Evolutionary conservation across 2,797 vertebrate species (phyloP).

Genomic region (Diplodus sargus): DNA sequence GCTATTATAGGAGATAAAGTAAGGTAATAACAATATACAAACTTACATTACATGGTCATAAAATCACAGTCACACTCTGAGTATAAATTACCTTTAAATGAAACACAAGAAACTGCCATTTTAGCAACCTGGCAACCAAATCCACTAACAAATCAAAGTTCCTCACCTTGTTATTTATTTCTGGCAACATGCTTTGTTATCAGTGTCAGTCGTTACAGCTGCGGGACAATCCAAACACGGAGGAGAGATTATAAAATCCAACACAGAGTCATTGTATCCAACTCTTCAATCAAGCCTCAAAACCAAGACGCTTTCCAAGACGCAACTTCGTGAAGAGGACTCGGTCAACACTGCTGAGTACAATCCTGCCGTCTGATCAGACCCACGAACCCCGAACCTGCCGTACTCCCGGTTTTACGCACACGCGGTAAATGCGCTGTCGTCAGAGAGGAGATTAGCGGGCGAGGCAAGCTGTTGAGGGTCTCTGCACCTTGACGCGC

Average conservation of each 20-base stretch:
- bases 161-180: slow-evolving; percentile 88
- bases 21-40: too few species aligned
- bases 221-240: slow-evolving; percentile 53
- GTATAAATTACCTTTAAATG: not conserved
- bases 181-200: slow-evolving; percentile 83
- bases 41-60: not conserved
- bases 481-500: slow-evolving; percentile 72
- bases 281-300: slow-evolving; percentile 22
- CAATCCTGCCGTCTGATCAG: slow-evolving; percentile 61
- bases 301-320: not conserved
- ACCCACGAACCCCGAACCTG: slow-evolving; percentile 40
- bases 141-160: not conserved
- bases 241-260: slow-evolving; percentile 65
- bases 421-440: slow-evolving; percentile 63
- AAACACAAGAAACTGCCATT: not conserved
- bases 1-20: not conserved
- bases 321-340: slow-evolving; percentile 18
- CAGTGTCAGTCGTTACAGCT: slow-evolving; percentile 26
- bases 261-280: slow-evolving; percentile 66
- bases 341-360: slow-evolving; percentile 34
- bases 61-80: not conserved
- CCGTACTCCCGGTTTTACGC: slow-evolving; percentile 64
- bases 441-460: slow-evolving; percentile 83
- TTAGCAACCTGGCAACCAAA: not conserved
- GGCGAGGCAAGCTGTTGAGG: slow-evolving; percentile 75